These are phyloP conservation scores for Drosophila pseudotalamancana DNA, from an alignment of 2,888 invertebrate genomes.

Conservation along the genomic window DNA sequence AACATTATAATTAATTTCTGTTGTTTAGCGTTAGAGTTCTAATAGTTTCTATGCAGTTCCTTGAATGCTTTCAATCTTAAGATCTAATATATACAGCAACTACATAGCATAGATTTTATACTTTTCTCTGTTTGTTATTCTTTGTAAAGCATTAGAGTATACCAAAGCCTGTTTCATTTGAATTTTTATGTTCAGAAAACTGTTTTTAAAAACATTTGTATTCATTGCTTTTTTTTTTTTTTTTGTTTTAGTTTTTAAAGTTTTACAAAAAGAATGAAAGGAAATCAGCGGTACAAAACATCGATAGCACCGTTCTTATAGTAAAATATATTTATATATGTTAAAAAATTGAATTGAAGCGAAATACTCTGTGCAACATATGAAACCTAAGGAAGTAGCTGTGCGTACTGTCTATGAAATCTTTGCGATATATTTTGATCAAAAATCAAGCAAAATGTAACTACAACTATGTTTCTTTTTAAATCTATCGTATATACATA, in stretches of 20 bases:
- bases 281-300: slow-evolving; percentile 51
- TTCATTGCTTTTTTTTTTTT: slow-evolving; percentile 8
- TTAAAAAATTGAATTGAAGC: slow-evolving; percentile 14
- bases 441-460: slow-evolving; percentile 6
- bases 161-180: slow-evolving; percentile 84
- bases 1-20: slow-evolving; percentile 47
- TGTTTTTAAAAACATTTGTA: slow-evolving; percentile 18
- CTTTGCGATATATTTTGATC: slow-evolving; percentile 8
- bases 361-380: slow-evolving; percentile 40
- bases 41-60: slow-evolving; percentile 59
- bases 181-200: slow-evolving; percentile 66
- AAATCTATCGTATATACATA: slow-evolving; percentile 62
- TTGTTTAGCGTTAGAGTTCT: slow-evolving; percentile 60
- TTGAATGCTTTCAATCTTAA: slow-evolving; percentile 58
- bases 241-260: no score
- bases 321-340: slow-evolving; percentile 8
- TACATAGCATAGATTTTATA: slow-evolving; percentile 41
- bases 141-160: slow-evolving; percentile 85
- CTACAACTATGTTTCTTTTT: slow-evolving; percentile 9
- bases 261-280: slow-evolving; percentile 22
- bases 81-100: slow-evolving; percentile 62
- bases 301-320: slow-evolving; percentile 69
- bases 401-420: slow-evolving; percentile 14
- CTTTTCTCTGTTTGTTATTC: slow-evolving; percentile 21
- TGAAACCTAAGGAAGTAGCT: slow-evolving; percentile 43